phyloP scores from a whole-genome alignment of 2,888 invertebrate species.

The Piscicola geometra region DNA sequence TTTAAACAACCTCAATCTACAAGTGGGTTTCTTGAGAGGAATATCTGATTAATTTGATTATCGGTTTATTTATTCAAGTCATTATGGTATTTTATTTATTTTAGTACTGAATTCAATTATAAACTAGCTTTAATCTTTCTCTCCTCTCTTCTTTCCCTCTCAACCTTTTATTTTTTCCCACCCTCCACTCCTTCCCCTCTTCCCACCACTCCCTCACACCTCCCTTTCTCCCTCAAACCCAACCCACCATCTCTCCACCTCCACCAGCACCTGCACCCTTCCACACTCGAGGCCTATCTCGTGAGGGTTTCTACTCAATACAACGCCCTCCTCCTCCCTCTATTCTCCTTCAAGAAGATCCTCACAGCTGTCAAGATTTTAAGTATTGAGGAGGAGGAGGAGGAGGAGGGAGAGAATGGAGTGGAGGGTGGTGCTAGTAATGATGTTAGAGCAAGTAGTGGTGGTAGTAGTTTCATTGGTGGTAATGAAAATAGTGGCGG shows the following conservation, averaged over 20 bases:
- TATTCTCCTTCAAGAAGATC: not conserved
- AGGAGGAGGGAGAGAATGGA: no score
- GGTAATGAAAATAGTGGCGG: not conserved
- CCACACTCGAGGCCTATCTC: not conserved
- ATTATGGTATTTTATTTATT: no score
- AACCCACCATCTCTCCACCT: not conserved
- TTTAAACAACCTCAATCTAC: no score
- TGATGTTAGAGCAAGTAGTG: not conserved
- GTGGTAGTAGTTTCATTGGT: not conserved
- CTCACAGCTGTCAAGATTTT: not conserved
- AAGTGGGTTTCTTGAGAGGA: no score
- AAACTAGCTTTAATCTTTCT: no score
- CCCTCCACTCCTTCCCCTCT: not conserved
- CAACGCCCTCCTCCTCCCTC: not conserved
- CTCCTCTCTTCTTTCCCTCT: no score
- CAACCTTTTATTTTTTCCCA: no score
- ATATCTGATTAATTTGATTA: no score
- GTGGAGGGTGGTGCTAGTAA: no score
- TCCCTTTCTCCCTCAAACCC: no score
- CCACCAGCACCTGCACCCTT: not conserved
- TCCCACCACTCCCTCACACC: not conserved
- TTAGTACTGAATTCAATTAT: no score
- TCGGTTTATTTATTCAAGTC: no score
- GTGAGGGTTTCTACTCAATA: not conserved
- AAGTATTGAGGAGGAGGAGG: not conserved